Conservation (phyloP, 2,797 vertebrate genomes). For the Balearica regulorum region DNA sequence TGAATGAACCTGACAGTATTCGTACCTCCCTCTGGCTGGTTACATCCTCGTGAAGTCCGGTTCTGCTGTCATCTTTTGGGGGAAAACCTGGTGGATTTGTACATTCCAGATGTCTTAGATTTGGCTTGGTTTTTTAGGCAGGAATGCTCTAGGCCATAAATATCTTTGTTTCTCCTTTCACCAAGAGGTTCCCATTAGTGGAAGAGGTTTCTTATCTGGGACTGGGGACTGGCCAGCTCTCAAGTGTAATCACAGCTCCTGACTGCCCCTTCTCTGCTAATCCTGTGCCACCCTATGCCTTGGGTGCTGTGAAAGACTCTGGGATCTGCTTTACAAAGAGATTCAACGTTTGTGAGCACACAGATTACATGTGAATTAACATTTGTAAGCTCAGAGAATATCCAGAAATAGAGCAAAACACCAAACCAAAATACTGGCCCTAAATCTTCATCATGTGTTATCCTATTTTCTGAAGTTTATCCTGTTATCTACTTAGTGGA, state of each 20-base stretch:
- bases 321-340: not conserved
- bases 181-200: not conserved
- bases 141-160: not conserved
- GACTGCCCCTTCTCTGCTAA: not conserved
- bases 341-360: not conserved
- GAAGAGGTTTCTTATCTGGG: not conserved
- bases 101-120: not conserved
- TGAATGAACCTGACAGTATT: not conserved
- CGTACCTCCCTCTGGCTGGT: not conserved
- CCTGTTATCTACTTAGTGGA: conserved; percentile 39
- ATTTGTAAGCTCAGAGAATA: not conserved
- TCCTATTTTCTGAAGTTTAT: conserved; percentile 33
- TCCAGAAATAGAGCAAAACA: not conserved
- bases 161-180: not conserved
- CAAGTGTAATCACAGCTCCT: not conserved
- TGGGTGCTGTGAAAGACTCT: not conserved
- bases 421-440: not conserved
- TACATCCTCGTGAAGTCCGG: not conserved
- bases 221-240: not conserved
- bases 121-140: not conserved
- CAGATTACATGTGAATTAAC: not conserved
- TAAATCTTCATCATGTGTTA: conserved; percentile 2
- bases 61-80: not conserved
- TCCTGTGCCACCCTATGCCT: not conserved
- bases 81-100: not conserved